Conservation (phyloP, 2,888 invertebrate species). For the Plagiodera versicolora region DNA sequence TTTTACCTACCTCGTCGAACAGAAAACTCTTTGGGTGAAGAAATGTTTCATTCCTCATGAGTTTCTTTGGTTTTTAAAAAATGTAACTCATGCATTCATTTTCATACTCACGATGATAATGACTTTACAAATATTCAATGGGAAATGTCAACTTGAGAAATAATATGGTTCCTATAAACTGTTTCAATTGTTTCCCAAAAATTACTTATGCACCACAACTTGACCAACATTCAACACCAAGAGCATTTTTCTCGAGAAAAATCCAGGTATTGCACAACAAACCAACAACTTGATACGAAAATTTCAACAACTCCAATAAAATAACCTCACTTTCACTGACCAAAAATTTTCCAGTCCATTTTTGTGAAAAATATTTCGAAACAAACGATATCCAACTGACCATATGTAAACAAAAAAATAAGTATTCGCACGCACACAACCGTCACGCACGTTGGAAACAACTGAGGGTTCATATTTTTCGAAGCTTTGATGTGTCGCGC, state of each 20-base stretch:
- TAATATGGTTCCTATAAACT: too few relatives aligned
- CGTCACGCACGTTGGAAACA: constrained; percentile 54
- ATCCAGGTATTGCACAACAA: neutral
- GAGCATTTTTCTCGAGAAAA: neutral
- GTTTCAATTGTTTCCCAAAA: neutral
- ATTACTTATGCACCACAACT: neutral
- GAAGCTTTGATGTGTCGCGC: constrained; percentile 53
- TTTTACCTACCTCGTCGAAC: too few relatives aligned
- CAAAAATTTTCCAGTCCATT: constrained; percentile 17
- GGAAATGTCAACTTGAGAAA: too few relatives aligned
- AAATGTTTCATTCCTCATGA: too few relatives aligned
- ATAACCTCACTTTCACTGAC: constrained; percentile 17
- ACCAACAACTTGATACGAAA: neutral
- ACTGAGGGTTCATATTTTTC: constrained; percentile 51
- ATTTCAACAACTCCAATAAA: neutral
- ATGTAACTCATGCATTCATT: too few relatives aligned
- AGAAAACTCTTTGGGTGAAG: too few relatives aligned
- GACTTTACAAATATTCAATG: too few relatives aligned
- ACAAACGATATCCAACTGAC: constrained; percentile 45
- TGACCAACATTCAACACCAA: neutral
- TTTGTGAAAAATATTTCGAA: constrained; percentile 13
- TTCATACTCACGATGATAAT: too few relatives aligned
- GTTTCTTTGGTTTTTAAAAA: too few relatives aligned
- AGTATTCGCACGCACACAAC: constrained; percentile 50
- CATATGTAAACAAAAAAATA: constrained; percentile 54